Evolutionary conservation across 2,797 vertebrate genomes (phyloP).

Genomic region (Sebastiscus albofasciatus): DNA sequence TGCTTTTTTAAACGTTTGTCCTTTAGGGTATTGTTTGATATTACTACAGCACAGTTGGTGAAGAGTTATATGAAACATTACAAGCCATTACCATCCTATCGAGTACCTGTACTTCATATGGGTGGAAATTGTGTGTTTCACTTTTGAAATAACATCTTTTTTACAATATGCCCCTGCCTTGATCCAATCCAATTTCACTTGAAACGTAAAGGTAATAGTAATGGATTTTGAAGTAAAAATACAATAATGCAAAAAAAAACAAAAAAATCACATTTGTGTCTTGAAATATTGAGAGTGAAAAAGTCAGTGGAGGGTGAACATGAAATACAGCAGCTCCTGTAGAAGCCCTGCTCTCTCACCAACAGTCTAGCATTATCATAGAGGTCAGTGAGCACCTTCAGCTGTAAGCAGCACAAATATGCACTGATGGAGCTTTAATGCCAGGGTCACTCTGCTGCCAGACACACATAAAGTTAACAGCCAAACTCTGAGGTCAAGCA

Average conservation of each 20-base stretch:
- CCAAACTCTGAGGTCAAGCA: constrained; percentile 12
- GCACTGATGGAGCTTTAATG: background rate
- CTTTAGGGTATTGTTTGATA: background rate
- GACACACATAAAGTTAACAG: background rate
- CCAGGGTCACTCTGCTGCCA: constrained; percentile 3
- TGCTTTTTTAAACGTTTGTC: background rate
- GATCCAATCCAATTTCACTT: background rate
- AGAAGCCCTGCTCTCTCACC: background rate
- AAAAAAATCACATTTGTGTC: background rate
- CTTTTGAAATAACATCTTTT: background rate
- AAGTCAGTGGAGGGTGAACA: background rate
- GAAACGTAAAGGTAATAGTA: background rate
- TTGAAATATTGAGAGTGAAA: no score
- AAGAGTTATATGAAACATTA: background rate
- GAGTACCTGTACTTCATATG: background rate
- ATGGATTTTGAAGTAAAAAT: background rate
- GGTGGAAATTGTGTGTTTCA: background rate
- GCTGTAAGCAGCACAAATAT: constrained; percentile 9
- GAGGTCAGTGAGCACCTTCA: constrained; percentile 6
- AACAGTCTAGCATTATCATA: background rate
- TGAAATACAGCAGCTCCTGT: background rate
- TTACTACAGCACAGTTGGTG: background rate
- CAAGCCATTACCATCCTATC: background rate
- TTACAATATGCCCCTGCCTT: background rate
- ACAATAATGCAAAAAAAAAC: background rate